phyloP scores from a whole-genome alignment of 2,888 invertebrate species.

The Drosophila hamatofila region DNA sequence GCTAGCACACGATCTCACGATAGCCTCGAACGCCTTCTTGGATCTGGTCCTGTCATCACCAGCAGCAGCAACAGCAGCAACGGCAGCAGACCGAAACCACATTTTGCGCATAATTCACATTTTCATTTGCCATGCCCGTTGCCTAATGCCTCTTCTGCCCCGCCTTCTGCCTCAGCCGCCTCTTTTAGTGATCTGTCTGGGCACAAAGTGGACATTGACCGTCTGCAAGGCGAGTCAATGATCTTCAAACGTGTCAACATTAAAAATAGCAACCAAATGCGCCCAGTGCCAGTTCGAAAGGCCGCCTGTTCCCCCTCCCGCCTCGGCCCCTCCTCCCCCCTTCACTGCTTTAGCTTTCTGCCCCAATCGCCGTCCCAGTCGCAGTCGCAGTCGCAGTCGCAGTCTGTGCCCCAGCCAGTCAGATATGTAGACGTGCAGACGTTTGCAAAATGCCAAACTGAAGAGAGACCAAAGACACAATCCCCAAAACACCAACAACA shows the following conservation, averaged over 20 bases:
- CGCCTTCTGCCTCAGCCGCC: neutral
- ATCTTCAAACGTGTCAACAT: slow-evolving; percentile 81
- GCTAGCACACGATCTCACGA: slow-evolving; percentile 59
- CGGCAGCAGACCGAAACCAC: slow-evolving; percentile 52
- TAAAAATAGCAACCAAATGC: slow-evolving; percentile 77
- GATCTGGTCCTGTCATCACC: slow-evolving; percentile 50
- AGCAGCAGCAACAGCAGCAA: slow-evolving; percentile 17
- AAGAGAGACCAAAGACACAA: slow-evolving; percentile 68
- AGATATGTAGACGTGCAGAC: slow-evolving; percentile 79
- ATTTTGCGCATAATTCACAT: slow-evolving; percentile 71
- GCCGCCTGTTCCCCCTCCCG: slow-evolving; percentile 8
- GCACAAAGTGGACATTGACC: slow-evolving; percentile 73
- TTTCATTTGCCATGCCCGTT: slow-evolving; percentile 46
- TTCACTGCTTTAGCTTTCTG: neutral
- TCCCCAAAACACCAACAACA: slow-evolving; percentile 47
- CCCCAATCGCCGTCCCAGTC: slow-evolving; percentile 14
- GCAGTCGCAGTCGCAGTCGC: slow-evolving; percentile 32
- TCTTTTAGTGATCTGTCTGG: slow-evolving; percentile 45
- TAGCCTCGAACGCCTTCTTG: slow-evolving; percentile 40
- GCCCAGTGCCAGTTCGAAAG: slow-evolving; percentile 27
- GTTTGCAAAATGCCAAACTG: slow-evolving; percentile 77
- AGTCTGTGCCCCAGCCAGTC: slow-evolving; percentile 48
- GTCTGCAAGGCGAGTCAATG: slow-evolving; percentile 75
- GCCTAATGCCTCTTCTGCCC: slow-evolving; percentile 16
- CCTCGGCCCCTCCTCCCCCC: neutral